Base-by-base conservation (phyloP, 37 sponge, comb jelly and placozoan genomes). In the Tethya wilhelma region DNA sequence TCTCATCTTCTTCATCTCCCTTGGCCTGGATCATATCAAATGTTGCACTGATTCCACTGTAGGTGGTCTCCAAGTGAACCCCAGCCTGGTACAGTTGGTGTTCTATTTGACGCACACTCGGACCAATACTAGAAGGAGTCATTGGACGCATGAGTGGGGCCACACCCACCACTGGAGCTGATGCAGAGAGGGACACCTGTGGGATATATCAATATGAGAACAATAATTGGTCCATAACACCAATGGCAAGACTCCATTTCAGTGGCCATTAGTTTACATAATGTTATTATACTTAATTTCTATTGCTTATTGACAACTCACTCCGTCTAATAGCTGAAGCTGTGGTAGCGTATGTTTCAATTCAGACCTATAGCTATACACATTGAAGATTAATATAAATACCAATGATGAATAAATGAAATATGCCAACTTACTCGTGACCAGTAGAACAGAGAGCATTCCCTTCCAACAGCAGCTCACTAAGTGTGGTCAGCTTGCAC, bases 111-210 rank as follows among this genome's bases (percentile, higher is more conserved):
- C 59, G 23, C 26, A 79, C 19, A 19, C 56, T 67, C 25, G 79
- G 56, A 14, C 69, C 69, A 0, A 65, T 30, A 20, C 57, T 38
- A 53, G 80, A 46, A 8, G 80, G 69, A 12, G 69, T 64, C 37
- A 57, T 30, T 38, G 68, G 69, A 34, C 69, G 67, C 70, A 79
- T 69, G 26, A 57, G 56, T 37, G 70, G 80, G 4, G 58, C 41
- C 7, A 11, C 20, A 11, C 71, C 45, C 32, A 32, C 67, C 67
- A 67, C 19, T 36, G 67, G 14, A 30, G 17, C 67, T 36, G 17
- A 19, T 8, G 38, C 4, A 31, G 38, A 7, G 38, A 32, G 34
- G 17, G 7, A 67, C 4, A 36, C 33, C 38, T 32, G 67, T 2
- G 17, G 2, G 5, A 36, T 36, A 67, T 20, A 36, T 67, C 67